Evolutionary conservation across 2,888 invertebrate genomes (phyloP), one percentile per base, ranked within the genome.

Genomic region (Lasioglossum morio): DNA sequence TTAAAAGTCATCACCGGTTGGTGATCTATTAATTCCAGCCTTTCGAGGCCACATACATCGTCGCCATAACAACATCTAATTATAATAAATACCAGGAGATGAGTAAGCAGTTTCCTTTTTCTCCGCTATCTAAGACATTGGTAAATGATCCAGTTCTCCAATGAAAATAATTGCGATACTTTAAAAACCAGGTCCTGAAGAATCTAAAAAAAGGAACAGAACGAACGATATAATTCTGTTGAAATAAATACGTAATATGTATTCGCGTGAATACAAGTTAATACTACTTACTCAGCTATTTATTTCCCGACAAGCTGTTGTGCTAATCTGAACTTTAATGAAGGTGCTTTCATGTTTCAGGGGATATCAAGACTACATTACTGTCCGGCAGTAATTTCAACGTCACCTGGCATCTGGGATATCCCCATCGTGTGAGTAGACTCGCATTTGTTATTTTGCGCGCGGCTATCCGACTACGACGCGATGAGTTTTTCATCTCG

Each of bases 351-450:
- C 79, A 43, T 89, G 82, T 93, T 96, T 48, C 96, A 98, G 98
- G 98, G 90, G 96, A 97, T 92, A 96, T 97, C 93, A 97, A 97
- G 95, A 98, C 99, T 57, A 97, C 98, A 37, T 96, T 99, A 92
- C 95, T 98, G 87, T 97, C 98, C 30, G 99, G 98, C 79, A 97
- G 98, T 86, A 96, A 96, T 87, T 97, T 99, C 93, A 98, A 98
- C 95, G 97, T 98, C 75, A 97, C 98, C 87, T 99, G 99, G 99
- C 98, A 98, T 95, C 96, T 99, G 92, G 98, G 98, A 19, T 99
- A 98, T 95, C 98, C 99, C 8, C 99, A 99, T 94, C 96, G 97
- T 96, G 98, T 98, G 96, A 97, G 97, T 96, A 85, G 77, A 88
- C 16, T 57, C 57, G 27, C 27, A 14, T 66, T 27, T 66, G 14